Evolutionary conservation across 2,113 vertebrate species (phyloP).

Genomic region (Pitta sordida): DNA sequence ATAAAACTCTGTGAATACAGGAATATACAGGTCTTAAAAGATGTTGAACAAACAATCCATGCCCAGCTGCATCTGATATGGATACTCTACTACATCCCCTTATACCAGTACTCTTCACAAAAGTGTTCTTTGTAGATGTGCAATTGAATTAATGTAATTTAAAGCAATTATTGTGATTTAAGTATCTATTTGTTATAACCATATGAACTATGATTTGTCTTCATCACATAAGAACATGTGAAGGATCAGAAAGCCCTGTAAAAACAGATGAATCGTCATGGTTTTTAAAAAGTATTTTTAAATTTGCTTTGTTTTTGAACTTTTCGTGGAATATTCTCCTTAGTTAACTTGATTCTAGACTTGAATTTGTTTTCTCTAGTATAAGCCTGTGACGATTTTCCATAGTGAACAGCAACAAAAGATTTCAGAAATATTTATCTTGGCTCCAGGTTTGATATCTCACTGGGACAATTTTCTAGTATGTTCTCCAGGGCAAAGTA

Average conservation of each 20-base stretch:
- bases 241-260: neutral
- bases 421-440: neutral
- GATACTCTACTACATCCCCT: neutral
- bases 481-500: neutral
- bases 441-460: neutral
- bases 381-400: neutral
- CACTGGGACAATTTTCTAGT: slow-evolving; percentile 30
- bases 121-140: neutral
- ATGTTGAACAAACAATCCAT: neutral
- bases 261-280: neutral
- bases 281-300: neutral
- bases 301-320: neutral
- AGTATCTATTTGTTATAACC: neutral
- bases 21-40: neutral
- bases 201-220: neutral
- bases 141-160: neutral
- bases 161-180: neutral
- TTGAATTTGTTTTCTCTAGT: neutral
- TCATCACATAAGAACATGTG: neutral
- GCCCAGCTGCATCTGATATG: neutral
- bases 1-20: neutral
- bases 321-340: neutral
- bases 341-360: neutral
- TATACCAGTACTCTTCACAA: neutral
- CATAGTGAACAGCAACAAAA: neutral